Evolutionary conservation across 2,113 vertebrate genomes (phyloP).

Genomic region (Helogale parvula): DNA sequence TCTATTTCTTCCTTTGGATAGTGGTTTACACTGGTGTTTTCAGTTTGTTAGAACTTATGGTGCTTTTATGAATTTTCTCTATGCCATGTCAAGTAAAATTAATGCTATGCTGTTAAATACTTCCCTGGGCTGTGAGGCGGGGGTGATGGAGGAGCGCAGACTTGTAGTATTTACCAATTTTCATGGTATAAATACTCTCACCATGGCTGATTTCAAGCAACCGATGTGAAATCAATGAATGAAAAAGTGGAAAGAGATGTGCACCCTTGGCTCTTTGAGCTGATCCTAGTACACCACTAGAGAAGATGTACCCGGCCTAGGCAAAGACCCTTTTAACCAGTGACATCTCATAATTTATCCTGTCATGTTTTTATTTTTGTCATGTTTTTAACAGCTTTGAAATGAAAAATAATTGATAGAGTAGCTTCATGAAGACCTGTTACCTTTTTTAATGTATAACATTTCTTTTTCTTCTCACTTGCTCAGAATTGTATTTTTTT

Average conservation of each 20-base stretch:
- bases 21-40: background rate
- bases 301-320: background rate
- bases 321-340: background rate
- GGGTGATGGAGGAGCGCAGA: background rate
- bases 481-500: constrained; percentile 10
- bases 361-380: background rate
- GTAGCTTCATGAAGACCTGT: constrained; percentile 6
- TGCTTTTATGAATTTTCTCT: constrained; percentile 4
- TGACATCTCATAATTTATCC: background rate
- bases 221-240: background rate
- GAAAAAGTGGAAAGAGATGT: background rate
- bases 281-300: background rate
- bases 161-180: background rate
- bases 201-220: background rate
- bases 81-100: background rate
- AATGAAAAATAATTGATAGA: background rate
- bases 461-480: background rate
- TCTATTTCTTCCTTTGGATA: background rate
- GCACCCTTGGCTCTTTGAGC: background rate
- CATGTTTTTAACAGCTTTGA: background rate
- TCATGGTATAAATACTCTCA: background rate
- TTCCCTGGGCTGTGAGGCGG: background rate
- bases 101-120: background rate
- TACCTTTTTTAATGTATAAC: background rate
- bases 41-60: background rate